Conservation (phyloP, 2,797 vertebrate species). For the Chaetodon trifasciatus region DNA sequence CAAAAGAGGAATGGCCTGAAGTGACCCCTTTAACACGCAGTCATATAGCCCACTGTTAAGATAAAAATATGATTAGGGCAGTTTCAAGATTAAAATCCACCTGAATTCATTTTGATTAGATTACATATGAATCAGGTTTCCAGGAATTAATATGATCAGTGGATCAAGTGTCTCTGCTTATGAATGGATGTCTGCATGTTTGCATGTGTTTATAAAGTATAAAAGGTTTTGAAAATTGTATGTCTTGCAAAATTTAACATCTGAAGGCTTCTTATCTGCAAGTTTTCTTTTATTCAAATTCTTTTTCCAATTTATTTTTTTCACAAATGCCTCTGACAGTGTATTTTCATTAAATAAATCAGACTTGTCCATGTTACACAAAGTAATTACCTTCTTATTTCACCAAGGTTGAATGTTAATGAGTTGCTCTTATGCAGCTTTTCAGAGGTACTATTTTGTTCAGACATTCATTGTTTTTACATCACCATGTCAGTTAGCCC, state of each 20-base stretch:
- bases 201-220: neutral
- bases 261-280: neutral
- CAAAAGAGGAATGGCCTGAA: neutral
- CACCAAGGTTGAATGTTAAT: neutral
- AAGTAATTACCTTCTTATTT: neutral
- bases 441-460: constrained; percentile 2
- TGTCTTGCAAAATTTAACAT: neutral
- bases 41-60: neutral
- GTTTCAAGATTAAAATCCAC: neutral
- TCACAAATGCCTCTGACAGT: too few species aligned
- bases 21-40: neutral
- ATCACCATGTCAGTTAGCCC: neutral
- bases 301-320: too few species aligned
- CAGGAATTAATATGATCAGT: neutral
- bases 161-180: neutral
- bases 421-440: neutral
- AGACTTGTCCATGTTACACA: neutral
- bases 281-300: neutral
- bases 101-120: too few species aligned
- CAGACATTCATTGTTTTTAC: neutral
- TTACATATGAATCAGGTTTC: neutral
- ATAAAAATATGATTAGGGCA: neutral
- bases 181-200: neutral
- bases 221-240: neutral
- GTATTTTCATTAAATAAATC: neutral